Evolutionary conservation across 92 coral and sea anemone genomes (phyloP), one percentile per base, ranked within the genome.

Genomic region (Parazoanthus atlanticus): DNA sequence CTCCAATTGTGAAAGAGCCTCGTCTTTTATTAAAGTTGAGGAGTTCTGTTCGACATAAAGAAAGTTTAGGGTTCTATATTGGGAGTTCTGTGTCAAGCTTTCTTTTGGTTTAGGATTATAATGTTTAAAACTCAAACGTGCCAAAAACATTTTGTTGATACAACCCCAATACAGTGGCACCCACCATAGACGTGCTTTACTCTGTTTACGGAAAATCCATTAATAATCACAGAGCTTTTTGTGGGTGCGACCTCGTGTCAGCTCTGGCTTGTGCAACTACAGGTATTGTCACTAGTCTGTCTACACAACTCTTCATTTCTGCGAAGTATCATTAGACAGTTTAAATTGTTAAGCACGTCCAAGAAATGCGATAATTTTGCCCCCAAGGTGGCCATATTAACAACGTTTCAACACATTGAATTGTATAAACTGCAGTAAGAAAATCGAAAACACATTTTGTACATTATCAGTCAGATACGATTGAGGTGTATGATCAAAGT

Each of bases 371-470:
- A 38, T 82, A 82, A 82, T 61, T 67, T 36, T 25, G 52, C 74
- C 76, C 38, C 75, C 86, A 64, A 65, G 72, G 71, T 81, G 69
- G 29, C 9, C 67, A 66, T 34, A 65, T 66, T 66, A 64, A 82
- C 72, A 21, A 23, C 33, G 58, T 65, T 82, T 82, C 76, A 81
- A 56, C 86, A 38, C 76, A 40, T 64, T 65, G 23, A 25, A 82
- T 80, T 82, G 82, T 34, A 41, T 75, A 46, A 82, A 41, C 25
- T 65, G 74, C 25, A 65, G 75, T 13, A 58, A 26, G 10, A 76
- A 31, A 46, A 46, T 46, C 49, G 49, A 82, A 82, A 82, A 43
- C 61, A 75, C 79, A 38, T 41, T 75, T 32, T 36, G 33, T 30
- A 17, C 8, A 26, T 29, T 47, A 5, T 49, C 32, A 69, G 26